phyloP scores from a whole-genome alignment of 2,797 vertebrate species.

The Gallinago solitaria region DNA sequence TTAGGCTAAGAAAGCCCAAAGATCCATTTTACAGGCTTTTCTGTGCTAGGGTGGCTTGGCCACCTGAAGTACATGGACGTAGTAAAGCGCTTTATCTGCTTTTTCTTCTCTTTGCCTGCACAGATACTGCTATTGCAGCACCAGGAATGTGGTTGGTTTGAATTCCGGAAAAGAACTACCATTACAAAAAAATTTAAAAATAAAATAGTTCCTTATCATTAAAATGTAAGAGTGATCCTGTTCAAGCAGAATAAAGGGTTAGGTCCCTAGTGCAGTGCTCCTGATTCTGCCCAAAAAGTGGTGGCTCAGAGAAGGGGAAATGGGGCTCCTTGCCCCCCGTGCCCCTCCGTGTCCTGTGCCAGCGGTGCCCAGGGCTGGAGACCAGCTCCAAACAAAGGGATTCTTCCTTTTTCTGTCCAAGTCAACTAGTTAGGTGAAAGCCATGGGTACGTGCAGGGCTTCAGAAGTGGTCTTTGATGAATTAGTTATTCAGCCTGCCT shows the following conservation, averaged over 20 bases:
- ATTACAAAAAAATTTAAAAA: not conserved
- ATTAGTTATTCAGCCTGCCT: not conserved
- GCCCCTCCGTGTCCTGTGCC: not conserved
- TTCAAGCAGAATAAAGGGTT: not conserved
- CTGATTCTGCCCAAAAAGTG: not conserved
- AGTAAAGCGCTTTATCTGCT: not conserved
- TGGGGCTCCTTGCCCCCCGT: fast-evolving
- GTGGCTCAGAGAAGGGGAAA: not conserved
- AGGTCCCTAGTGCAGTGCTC: not conserved
- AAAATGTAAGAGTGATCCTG: not conserved
- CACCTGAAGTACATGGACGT: not conserved
- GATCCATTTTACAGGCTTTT: not conserved
- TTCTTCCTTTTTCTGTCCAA: not conserved
- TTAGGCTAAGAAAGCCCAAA: not conserved
- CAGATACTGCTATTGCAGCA: not conserved
- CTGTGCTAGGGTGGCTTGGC: not conserved
- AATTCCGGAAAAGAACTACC: not conserved
- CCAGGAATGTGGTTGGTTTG: not conserved
- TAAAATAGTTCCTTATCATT: not conserved
- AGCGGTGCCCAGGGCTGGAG: fast-evolving
- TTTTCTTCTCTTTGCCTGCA: not conserved
- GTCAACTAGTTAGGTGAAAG: not conserved
- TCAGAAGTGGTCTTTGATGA: not conserved
- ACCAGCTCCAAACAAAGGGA: not conserved
- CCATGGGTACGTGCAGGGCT: not conserved